Evolutionary conservation across 2,888 invertebrate genomes (phyloP).

Genomic region (Ctena decussata): DNA sequence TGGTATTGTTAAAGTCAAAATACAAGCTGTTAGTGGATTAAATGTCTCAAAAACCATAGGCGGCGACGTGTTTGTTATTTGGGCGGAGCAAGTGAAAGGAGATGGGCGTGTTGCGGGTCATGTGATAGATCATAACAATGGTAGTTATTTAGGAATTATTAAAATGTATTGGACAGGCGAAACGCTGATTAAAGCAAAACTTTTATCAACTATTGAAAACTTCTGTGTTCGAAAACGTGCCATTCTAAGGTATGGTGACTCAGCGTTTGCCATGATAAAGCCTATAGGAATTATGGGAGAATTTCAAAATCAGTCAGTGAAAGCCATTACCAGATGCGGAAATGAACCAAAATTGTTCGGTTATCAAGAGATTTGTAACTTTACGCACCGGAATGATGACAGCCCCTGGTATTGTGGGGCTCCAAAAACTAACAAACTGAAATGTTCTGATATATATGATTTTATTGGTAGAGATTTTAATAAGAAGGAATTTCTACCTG

Average conservation of each 20-base stretch:
- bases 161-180: conserved; percentile 43
- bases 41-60: conserved; percentile 31
- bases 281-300: conserved; percentile 39
- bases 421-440: conserved; percentile 9
- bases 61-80: conserved; percentile 43
- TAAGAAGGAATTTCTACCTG: background rate
- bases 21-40: no score
- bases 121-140: conserved; percentile 24
- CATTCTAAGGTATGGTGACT: conserved; percentile 45
- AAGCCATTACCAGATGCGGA: conserved; percentile 36
- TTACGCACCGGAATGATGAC: conserved; percentile 34
- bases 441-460: conserved; percentile 34
- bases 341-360: conserved; percentile 28
- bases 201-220: conserved; percentile 40
- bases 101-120: conserved; percentile 34
- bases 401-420: conserved; percentile 52
- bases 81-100: conserved; percentile 32
- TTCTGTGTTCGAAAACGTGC: conserved; percentile 38
- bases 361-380: conserved; percentile 39
- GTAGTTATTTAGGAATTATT: conserved; percentile 39
- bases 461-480: conserved; percentile 29
- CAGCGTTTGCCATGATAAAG: conserved; percentile 35
- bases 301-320: background rate
- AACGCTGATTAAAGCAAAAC: conserved; percentile 35
- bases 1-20: no score